Base-by-base conservation (phyloP, 2,797 vertebrate genomes). In the Neosilurus hyrtlii region DNA sequence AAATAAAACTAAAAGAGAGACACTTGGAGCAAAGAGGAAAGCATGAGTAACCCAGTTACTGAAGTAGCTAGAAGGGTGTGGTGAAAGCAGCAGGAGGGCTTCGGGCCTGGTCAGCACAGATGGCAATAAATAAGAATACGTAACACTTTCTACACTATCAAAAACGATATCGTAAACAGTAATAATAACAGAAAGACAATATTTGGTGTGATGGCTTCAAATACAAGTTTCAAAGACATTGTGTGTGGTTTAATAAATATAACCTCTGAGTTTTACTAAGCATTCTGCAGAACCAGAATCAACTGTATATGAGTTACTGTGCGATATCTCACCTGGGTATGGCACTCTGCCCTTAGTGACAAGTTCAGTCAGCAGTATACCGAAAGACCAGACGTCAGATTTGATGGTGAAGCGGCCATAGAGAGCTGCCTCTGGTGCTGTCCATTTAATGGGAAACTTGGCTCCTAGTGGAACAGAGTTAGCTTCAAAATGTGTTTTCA, bases 371-470 rank as follows among this genome's bases (percentile, higher is more conserved):
- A 97, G 95, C 76, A 99, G 93, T 92, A 99, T 98, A 86, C 98
- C 97, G 91, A 99, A 99, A 1, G 98, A 99, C 97, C 97, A 99
- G 0, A 95, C 97, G 43, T 99, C 98, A 0, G 98, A 99, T 91
- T 99, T 99, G 92, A 99, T 99, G 62, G 97, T 97, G 90, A 99
- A 99, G 89, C 97, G 96, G 72, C 97, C 97, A 57, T 97, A 99
- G 35, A 98, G 88, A 0, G 97, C 97, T 26, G 97, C 97, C 89
- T 99, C 97, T 1, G 97, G 97, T 79, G 97, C 97, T 0, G 97
- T 99, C 97, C 97, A 99, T 90, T 99, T 99, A 91, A 99, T 98
- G 84, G 97, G 97, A 89, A 99, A 99, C 91, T 99, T 99, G 88
- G 97, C 97, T 90, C 97, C 97, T 99, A 89, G 9, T 76, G 65